Base-by-base conservation (phyloP, 2,888 invertebrate genomes). In the Chloromyia formosa region DNA sequence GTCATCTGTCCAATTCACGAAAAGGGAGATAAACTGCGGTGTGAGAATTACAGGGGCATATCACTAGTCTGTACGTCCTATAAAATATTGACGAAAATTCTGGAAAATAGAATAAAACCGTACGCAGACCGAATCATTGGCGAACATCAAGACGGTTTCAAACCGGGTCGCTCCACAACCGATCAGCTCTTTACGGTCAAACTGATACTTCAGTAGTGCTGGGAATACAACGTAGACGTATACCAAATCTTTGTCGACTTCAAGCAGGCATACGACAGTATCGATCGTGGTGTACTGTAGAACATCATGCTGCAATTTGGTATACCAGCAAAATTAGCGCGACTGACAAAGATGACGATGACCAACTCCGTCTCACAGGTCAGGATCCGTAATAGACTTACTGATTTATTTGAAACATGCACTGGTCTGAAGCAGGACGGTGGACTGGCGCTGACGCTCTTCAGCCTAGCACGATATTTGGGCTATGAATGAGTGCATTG, bases 181-280 rank as follows among this genome's bases (percentile, higher is more conserved):
- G 16, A 56, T 18, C 56, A 56, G 20, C 16, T 56, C 16, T 56
- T 56, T 18, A 18, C 16, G 18, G 56, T 56, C 18, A 56, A 18
- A 10, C 20, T 18, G 16, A 4, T 56, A 20, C 22, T 56, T 4
- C 3, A 56, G 18, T 12, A 56, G 56, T 56, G 56, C 56, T 56
- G 20, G 16, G 56, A 56, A 18, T 56, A 1, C 20, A 20, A 56
- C 20, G 10, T 56, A 5, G 56, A 56, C 18, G 56, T 56, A 10
- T 18, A 56, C 56, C 56, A 56, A 18, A 18, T 56, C 56, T 56
- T 56, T 56, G 56, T 18, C 56, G 56, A 56, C 56, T 56, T 18
- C 22, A n/a, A 18, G 10, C 56, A 18, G 18, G 56, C 56, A 3
- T 18, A 56, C 18, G 56, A 56, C 20, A 56, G 56, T 18, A 56